phyloP scores from a whole-genome alignment of 2,888 invertebrate genomes.

The Eugnorisma glareosa region DNA sequence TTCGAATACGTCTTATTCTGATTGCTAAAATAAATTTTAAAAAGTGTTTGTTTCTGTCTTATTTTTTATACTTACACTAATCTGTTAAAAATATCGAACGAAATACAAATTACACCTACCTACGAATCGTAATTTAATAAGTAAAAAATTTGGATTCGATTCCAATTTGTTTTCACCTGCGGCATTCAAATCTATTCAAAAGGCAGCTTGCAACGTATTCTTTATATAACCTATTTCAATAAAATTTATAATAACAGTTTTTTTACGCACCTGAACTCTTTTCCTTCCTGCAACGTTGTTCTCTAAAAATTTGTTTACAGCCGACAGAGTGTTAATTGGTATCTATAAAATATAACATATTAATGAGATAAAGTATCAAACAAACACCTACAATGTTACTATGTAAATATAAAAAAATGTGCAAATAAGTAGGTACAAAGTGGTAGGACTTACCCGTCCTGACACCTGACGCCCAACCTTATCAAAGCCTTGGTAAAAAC shows the following conservation, averaged over 20 bases:
- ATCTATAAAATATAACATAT: slow-evolving; percentile 86
- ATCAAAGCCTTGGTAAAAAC: slow-evolving; percentile 3
- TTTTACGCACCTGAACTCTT: slow-evolving; percentile 78
- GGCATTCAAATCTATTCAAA: slow-evolving; percentile 2
- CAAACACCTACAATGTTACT: background rate
- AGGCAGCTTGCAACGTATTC: slow-evolving; percentile 1
- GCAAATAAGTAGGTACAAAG: slow-evolving; percentile 16
- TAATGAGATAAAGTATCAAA: background rate
- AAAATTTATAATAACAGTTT: background rate
- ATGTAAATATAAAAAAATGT: background rate
- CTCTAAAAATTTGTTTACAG: slow-evolving; percentile 92
- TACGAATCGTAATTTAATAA: background rate
- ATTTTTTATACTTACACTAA: background rate
- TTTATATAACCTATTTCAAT: background rate
- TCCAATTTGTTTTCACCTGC: background rate
- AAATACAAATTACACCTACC: background rate
- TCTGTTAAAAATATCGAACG: background rate
- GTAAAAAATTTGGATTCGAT: background rate
- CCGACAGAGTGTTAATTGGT: slow-evolving; percentile 92
- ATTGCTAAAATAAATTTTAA: background rate
- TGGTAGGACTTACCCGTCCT: slow-evolving; percentile 52
- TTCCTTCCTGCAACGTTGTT: slow-evolving; percentile 86
- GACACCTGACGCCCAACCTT: background rate
- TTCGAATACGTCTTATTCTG: background rate
- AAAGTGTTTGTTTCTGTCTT: background rate